Evolutionary conservation across 2,797 vertebrate genomes (phyloP), one percentile per base, ranked within the genome.

Genomic region (Cryptoprocta ferox): DNA sequence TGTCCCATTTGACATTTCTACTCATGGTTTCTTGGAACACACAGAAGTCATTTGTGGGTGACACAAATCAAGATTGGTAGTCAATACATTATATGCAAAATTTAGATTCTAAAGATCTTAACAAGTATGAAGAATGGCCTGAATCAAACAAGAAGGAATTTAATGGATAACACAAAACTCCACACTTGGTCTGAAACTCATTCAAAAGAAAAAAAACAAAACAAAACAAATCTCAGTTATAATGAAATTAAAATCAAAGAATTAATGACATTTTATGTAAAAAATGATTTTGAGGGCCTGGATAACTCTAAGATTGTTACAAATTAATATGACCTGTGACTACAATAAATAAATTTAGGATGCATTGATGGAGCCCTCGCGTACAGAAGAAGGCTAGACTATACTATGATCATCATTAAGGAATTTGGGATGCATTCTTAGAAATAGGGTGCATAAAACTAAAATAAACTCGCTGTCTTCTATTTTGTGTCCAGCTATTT

Each of bases 21-120:
- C 90, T 37, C n/a, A 42, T 50, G 45, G 14, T 10, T 79, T 84
- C 83, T 82, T 59, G 90, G 39, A 97, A 82, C 76, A 95, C 48
- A 63, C 3, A 96, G 26, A 94, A 89, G 45, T 87, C 73, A 59
- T 42, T 91, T 89, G 65, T 42, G 3, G 21, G 12, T 79, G 71
- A 92, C 35, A 53, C 10, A 93, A 87, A 89, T 90, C 24, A 92
- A 94, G 50, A 80, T 68, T 73, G n/a, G 13, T 80, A 73, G 42
- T 89, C 56, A 92, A 96, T 89, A 32, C 21, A 93, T 16, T 78
- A 18, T 10, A 56, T 42, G 1, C 30, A 89, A 91, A 66, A 48
- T 63, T 19, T 94, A 30, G 5, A 91, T 93, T 93, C 35, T 95
- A 89, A 91, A 96, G 61, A 73, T 94, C 30, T 94, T 85, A 2